A percentile compares a stretch with the other conserved stretches of the same genome.
Conservation (phyloP, 2,888 invertebrate genomes). For the Octonoba sinensis region DNA sequence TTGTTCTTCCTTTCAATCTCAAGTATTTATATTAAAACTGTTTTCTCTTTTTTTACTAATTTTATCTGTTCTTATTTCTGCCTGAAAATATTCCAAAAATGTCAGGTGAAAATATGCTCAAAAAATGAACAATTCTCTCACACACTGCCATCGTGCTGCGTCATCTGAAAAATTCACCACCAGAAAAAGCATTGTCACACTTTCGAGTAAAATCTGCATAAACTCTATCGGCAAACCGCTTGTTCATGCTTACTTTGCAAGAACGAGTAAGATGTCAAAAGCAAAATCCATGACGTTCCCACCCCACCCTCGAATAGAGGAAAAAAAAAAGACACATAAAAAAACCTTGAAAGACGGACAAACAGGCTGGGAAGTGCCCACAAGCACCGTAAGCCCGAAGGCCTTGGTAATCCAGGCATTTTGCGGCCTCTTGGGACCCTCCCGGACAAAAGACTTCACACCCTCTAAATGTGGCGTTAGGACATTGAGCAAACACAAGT, state of each 20-base stretch:
- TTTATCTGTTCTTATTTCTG: no score
- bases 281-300: background rate
- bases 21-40: no score
- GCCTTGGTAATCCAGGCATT: conserved; percentile 56
- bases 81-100: no score
- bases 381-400: conserved; percentile 15
- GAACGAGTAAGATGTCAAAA: conserved; percentile 34
- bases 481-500: conserved; percentile 55
- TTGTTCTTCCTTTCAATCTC: no score
- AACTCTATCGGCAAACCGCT: conserved; percentile 47
- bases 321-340: conserved; percentile 5
- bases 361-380: conserved; percentile 30
- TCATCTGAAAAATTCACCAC: conserved; percentile 3
- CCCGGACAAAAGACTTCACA: conserved; percentile 27
- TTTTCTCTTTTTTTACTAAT: no score
- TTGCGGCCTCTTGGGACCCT: conserved; percentile 38
- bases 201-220: conserved; percentile 47
- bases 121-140: background rate
- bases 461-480: conserved; percentile 45
- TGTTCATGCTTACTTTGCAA: conserved; percentile 41
- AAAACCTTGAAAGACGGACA: conserved; percentile 17
- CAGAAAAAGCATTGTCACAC: conserved; percentile 35
- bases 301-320: background rate
- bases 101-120: no score
- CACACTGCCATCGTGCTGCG: background rate